Percentiles rank a stretch among this genome's conserved stretches.
These are phyloP conservation scores for Pseudolycoriella hygida DNA, from an alignment of 2,888 invertebrate species.

Conservation along the genomic window DNA sequence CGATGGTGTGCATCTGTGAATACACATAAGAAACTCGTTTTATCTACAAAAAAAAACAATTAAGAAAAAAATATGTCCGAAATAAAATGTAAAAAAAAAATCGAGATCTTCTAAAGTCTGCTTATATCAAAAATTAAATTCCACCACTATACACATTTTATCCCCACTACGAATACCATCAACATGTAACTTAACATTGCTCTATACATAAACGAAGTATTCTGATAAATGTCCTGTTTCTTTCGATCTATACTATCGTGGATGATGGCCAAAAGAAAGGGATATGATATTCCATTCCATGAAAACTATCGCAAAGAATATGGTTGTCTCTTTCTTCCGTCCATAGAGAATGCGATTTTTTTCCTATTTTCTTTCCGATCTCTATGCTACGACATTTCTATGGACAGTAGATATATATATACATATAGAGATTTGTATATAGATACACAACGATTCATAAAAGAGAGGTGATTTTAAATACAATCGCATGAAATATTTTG, in stretches of 20 bases:
- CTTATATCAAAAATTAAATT: not conserved
- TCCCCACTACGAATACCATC: not conserved
- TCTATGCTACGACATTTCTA: not conserved
- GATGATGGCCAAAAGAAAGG: not conserved
- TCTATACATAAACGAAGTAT: not conserved
- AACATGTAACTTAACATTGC: not conserved
- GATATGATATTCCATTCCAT: not conserved
- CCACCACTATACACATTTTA: not conserved
- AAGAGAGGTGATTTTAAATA: no score
- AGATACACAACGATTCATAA: no score
- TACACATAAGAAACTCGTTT: no score
- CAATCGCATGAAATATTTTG: no score
- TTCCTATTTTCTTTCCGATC: not conserved
- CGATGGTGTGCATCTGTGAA: no score
- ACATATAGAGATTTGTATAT: no score
- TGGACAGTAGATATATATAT: not conserved
- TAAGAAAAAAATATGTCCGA: not conserved
- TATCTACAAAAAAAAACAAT: no score
- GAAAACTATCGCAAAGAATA: not conserved
- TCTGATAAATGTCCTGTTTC: constrained; percentile 1
- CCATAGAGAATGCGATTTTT: not conserved
- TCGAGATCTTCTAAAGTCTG: no score
- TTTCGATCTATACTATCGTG: not conserved
- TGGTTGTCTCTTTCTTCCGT: not conserved
- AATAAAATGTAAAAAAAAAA: not conserved